Percentiles rank a stretch among this genome's conserved stretches.
Evolutionary conservation across 2,113 vertebrate species (phyloP).

Genomic region (Etia nguti): DNA sequence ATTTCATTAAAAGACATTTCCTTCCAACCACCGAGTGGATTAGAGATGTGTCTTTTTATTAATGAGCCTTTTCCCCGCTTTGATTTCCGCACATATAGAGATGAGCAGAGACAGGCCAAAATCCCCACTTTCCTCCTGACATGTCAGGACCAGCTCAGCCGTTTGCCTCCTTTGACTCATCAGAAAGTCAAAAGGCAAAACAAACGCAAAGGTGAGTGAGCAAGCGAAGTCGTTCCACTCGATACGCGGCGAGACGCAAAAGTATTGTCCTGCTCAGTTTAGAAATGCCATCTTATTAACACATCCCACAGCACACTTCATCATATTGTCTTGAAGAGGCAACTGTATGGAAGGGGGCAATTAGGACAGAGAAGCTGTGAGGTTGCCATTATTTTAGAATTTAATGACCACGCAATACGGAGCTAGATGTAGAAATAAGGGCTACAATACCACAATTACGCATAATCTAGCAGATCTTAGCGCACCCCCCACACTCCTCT

Average conservation of each 20-base stretch:
- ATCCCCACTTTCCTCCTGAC: conserved; percentile 41
- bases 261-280: conserved; percentile 59
- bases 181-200: conserved; percentile 41
- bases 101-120: conserved; percentile 45
- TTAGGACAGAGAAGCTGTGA: conserved; percentile 75
- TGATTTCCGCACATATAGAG: conserved; percentile 53
- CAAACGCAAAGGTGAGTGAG: conserved; percentile 29
- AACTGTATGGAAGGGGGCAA: conserved; percentile 74
- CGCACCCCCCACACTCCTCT: conserved; percentile 64
- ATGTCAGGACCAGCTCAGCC: conserved; percentile 19
- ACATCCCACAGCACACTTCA: conserved; percentile 69
- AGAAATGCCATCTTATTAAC: conserved; percentile 77
- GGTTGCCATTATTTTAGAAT: conserved; percentile 79
- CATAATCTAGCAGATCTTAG: conserved; percentile 76
- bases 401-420: conserved; percentile 78
- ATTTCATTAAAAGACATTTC: conserved; percentile 60
- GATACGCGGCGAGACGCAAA: conserved; percentile 19
- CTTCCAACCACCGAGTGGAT: conserved; percentile 37
- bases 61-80: conserved; percentile 58
- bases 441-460: conserved; percentile 77
- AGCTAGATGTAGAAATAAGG: conserved; percentile 75
- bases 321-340: conserved; percentile 74
- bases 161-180: conserved; percentile 37
- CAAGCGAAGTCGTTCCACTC: conserved; percentile 46
- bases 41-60: conserved; percentile 54